Evolutionary conservation across 2,113 vertebrate species (phyloP).

Genomic region (Chamaetylas fuelleborni): DNA sequence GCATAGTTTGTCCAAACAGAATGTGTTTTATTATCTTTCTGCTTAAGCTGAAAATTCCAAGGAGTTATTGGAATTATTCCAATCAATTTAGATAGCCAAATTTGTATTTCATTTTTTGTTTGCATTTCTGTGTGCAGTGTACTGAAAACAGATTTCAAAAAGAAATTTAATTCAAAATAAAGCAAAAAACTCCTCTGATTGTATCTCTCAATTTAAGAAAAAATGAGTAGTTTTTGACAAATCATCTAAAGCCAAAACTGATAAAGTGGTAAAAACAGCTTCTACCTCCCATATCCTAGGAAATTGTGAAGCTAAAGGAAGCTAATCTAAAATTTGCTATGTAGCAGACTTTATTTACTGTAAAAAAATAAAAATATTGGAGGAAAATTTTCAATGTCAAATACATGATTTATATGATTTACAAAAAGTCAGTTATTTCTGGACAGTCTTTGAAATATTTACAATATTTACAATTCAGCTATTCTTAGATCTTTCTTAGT

Average conservation of each 20-base stretch:
- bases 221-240: conserved; percentile 34
- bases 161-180: background rate
- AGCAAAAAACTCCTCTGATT: background rate
- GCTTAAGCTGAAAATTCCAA: conserved; percentile 60
- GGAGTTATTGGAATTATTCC: conserved; percentile 21
- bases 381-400: background rate
- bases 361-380: conserved; percentile 30
- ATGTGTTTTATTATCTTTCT: conserved; percentile 36
- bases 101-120: conserved; percentile 1
- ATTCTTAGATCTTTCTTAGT: background rate
- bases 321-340: conserved; percentile 76
- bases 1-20: conserved; percentile 26
- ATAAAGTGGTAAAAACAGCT: background rate
- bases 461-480: background rate
- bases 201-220: conserved; percentile 3
- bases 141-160: background rate
- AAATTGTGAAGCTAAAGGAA: conserved; percentile 59
- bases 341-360: conserved; percentile 72
- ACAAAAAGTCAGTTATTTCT: conserved; percentile 31
- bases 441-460: background rate
- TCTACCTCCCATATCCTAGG: background rate
- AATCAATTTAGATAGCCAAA: conserved; percentile 40
- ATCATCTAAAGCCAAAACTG: background rate
- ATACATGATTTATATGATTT: conserved; percentile 15
- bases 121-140: background rate